These are phyloP conservation scores for Cheirogaleus medius DNA, from an alignment of 2,113 vertebrate species.

Conservation along the genomic window DNA sequence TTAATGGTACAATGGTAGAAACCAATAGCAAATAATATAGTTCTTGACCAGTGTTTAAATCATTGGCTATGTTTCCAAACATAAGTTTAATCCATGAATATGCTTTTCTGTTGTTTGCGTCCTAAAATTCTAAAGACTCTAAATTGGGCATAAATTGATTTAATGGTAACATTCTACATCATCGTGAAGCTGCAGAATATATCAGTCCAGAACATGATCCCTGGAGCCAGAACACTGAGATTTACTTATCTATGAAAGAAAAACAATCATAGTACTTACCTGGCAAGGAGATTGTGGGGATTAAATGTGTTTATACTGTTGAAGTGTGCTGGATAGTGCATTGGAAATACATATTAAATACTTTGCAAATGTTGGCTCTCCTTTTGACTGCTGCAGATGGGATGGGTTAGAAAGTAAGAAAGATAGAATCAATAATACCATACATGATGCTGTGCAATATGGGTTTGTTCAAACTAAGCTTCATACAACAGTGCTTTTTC, in stretches of 20 bases:
- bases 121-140: not conserved
- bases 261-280: not conserved
- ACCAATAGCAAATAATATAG: not conserved
- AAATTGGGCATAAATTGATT: not conserved
- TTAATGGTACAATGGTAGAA: not conserved
- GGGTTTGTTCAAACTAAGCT: not conserved
- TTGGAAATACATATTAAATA: not conserved
- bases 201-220: not conserved
- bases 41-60: not conserved
- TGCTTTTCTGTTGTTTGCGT: not conserved
- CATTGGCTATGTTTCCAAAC: not conserved
- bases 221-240: not conserved
- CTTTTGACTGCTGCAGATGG: not conserved
- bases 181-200: not conserved
- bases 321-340: not conserved
- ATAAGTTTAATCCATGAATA: not conserved
- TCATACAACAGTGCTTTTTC: not conserved
- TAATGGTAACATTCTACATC: not conserved
- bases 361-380: not conserved
- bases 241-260: not conserved
- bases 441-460: not conserved
- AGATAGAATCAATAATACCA: not conserved
- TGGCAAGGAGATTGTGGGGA: not conserved
- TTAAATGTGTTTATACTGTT: not conserved
- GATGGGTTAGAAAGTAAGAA: not conserved